A percentile compares a stretch with the other conserved stretches of the same genome.
These are phyloP conservation scores for Stigmatopora argus DNA, from an alignment of 2,113 vertebrate species.

Conservation along the genomic window DNA sequence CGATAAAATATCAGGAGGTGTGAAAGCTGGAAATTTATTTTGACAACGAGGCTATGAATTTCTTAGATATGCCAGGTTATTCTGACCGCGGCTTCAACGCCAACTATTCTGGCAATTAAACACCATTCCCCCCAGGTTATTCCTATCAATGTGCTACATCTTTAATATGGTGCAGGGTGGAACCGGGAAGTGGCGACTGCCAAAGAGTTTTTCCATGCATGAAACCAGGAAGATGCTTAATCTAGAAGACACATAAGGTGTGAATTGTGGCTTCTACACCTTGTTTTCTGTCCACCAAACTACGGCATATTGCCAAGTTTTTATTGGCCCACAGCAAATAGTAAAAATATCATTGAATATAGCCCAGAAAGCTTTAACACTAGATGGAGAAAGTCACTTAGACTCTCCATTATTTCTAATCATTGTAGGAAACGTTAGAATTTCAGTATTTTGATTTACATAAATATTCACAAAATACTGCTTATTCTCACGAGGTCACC, in stretches of 20 bases:
- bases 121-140: constrained; percentile 50
- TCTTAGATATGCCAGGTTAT: constrained; percentile 49
- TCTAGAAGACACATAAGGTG: constrained; percentile 38
- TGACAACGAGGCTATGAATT: background rate
- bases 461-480: too few relatives aligned
- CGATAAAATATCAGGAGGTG: background rate
- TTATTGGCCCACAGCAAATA: too few relatives aligned
- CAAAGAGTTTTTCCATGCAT: constrained; percentile 55
- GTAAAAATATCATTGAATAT: too few relatives aligned
- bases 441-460: too few relatives aligned
- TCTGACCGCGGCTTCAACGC: constrained; percentile 62
- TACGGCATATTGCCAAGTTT: too few relatives aligned
- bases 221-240: constrained; percentile 19
- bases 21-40: background rate
- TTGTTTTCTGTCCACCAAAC: background rate
- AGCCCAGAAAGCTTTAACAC: too few relatives aligned
- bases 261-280: constrained; percentile 49
- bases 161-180: constrained; percentile 63
- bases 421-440: too few relatives aligned
- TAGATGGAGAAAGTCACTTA: too few relatives aligned
- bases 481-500: too few relatives aligned
- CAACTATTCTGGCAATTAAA: constrained; percentile 63
- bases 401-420: too few relatives aligned
- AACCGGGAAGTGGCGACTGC: constrained; percentile 43
- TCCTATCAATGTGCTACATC: constrained; percentile 62